These are phyloP conservation scores for Pseudomyrmex gracilis DNA, from an alignment of 1,140 invertebrate genomes.

Conservation along the genomic window DNA sequence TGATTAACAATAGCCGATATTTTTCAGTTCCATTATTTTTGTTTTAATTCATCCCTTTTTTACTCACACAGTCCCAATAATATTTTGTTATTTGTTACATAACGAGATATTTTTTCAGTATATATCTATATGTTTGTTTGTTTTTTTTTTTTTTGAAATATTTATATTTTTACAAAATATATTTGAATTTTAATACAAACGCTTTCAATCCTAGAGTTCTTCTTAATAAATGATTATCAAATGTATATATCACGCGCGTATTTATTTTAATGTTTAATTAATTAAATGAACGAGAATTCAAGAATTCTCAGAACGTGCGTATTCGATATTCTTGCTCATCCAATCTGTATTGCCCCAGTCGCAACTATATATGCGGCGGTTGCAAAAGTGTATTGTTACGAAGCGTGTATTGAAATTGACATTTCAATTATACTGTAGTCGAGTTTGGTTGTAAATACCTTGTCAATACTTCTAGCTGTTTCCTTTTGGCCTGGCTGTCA, in stretches of 20 bases:
- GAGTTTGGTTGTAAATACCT: slow-evolving; percentile 46
- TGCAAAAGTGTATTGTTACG: slow-evolving; percentile 44
- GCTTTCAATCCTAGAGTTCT: background rate
- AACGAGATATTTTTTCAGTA: background rate
- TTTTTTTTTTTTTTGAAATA: background rate
- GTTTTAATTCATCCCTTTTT: background rate
- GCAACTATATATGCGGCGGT: background rate
- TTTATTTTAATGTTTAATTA: background rate
- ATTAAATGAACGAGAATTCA: background rate
- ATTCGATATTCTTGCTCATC: slow-evolving; percentile 22
- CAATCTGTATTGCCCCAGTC: slow-evolving; percentile 10
- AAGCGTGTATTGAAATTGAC: slow-evolving; percentile 28
- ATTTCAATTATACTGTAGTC: slow-evolving; percentile 52
- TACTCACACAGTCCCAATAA: background rate
- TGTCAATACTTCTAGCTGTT: slow-evolving; percentile 52
- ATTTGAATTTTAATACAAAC: background rate
- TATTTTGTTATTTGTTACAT: background rate
- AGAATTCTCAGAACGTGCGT: background rate
- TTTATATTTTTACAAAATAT: background rate
- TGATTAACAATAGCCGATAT: background rate
- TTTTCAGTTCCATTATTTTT: background rate
- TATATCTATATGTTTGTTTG: background rate
- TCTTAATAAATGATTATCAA: background rate
- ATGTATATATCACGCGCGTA: background rate
- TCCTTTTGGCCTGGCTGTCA: slow-evolving; percentile 38